Evolutionary conservation across 2,797 vertebrate species (phyloP).

Genomic region (Eptatretus atami): DNA sequence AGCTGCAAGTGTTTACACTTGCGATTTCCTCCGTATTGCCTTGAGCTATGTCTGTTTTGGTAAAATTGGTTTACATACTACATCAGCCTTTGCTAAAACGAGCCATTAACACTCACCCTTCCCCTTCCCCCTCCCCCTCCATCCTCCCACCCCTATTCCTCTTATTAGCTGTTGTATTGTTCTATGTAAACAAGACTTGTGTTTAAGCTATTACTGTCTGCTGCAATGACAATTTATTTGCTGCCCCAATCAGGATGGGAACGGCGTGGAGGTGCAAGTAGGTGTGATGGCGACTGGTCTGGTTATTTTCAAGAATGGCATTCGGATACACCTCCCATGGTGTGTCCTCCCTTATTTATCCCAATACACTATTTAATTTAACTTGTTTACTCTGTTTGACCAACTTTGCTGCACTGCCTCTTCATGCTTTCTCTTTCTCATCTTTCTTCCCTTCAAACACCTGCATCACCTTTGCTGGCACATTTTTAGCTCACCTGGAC

Average conservation of each 20-base stretch:
- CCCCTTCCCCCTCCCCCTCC: no score
- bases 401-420: neutral
- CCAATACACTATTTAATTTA: neutral
- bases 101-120: no score
- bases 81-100: no score
- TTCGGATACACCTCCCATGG: conserved; percentile 3
- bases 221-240: no score
- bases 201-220: no score
- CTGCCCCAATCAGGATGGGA: conserved; percentile 1
- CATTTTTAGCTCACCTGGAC: neutral
- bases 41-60: no score
- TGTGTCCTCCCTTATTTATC: neutral
- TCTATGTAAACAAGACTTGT: no score
- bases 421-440: neutral
- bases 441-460: neutral
- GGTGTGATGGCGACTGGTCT: conserved; percentile 1
- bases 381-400: conserved; percentile 1
- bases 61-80: no score
- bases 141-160: no score
- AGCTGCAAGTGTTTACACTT: no score
- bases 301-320: conserved; percentile 4
- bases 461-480: neutral
- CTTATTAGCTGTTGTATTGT: no score
- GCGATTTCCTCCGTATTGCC: no score
- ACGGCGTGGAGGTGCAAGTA: neutral